phyloP scores from a whole-genome alignment of 2,797 vertebrate species.

The Halcyon badia region DNA sequence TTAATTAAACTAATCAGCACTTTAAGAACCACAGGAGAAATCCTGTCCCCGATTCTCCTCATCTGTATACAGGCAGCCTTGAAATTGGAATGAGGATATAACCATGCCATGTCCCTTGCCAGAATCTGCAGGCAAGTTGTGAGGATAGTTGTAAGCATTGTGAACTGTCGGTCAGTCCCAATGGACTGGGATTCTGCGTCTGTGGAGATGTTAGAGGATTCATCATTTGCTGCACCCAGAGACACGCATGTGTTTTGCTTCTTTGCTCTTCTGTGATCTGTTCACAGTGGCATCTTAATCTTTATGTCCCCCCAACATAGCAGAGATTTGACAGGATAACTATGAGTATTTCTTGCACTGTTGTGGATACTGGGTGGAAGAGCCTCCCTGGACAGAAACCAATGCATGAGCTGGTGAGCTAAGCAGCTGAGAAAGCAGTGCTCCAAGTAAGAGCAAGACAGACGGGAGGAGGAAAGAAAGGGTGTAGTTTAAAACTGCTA shows the following conservation, averaged over 20 bases:
- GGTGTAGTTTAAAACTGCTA: background rate
- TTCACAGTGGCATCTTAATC: background rate
- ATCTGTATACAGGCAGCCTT: constrained; percentile 30
- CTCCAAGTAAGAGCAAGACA: background rate
- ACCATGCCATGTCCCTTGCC: background rate
- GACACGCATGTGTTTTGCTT: background rate
- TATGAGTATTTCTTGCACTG: background rate
- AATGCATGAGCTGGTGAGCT: background rate
- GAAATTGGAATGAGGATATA: background rate
- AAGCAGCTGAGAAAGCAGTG: background rate
- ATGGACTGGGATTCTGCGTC: background rate
- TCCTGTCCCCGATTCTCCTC: constrained; percentile 59
- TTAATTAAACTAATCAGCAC: constrained; percentile 70
- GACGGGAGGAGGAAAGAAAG: background rate
- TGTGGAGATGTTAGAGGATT: accelerated
- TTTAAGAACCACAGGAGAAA: constrained; percentile 57
- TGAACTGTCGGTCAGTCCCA: background rate
- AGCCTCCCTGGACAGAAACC: background rate
- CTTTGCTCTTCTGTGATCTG: background rate
- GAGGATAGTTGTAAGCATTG: background rate
- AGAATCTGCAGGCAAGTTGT: background rate
- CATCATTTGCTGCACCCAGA: background rate
- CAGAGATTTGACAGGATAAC: background rate
- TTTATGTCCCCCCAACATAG: accelerated
- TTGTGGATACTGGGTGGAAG: background rate